A percentile compares a stretch with the other conserved stretches of the same genome.
phyloP scores from a whole-genome alignment of 2,888 invertebrate genomes.

The Chydorus sphaericus region DNA sequence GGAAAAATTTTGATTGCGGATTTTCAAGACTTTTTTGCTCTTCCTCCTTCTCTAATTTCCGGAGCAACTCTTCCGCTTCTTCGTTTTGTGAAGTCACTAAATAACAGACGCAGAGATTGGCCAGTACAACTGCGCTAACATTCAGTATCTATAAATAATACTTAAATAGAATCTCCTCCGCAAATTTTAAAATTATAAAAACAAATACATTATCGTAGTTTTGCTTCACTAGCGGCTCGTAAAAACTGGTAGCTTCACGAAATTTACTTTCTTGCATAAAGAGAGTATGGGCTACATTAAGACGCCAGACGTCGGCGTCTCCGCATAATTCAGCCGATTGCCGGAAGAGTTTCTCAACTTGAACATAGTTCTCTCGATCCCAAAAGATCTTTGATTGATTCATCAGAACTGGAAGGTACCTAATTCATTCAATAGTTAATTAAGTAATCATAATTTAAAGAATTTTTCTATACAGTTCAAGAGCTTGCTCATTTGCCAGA shows the following conservation, averaged over 20 bases:
- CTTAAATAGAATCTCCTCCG: no score
- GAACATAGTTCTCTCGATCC: slow-evolving; percentile 88
- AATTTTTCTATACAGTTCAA: slow-evolving; percentile 42
- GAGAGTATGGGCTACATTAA: slow-evolving; percentile 95
- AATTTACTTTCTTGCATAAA: slow-evolving; percentile 99
- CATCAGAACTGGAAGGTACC: slow-evolving; percentile 97
- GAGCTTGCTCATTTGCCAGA: slow-evolving; percentile 74
- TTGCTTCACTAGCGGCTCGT: slow-evolving; percentile 92
- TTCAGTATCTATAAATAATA: slow-evolving; percentile 51
- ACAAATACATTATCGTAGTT: slow-evolving; percentile 63
- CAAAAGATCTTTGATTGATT: slow-evolving; percentile 97
- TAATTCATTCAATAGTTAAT: slow-evolving; percentile 22
- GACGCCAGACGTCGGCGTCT: slow-evolving; percentile 90
- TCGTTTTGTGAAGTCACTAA: slow-evolving; percentile 98
- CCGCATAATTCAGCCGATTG: slow-evolving; percentile 97
- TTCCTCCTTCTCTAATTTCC: slow-evolving; percentile 96
- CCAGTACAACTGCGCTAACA: slow-evolving; percentile 93
- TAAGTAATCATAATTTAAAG: slow-evolving; percentile 3
- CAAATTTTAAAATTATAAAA: background rate
- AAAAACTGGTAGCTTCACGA: slow-evolving; percentile 93
- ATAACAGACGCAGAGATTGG: slow-evolving; percentile 95
- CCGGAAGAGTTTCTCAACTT: slow-evolving; percentile 91
- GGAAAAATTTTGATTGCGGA: slow-evolving; percentile 83
- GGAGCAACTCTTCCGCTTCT: slow-evolving; percentile 96
- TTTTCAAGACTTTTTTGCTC: slow-evolving; percentile 82